Evolutionary conservation across 2,113 vertebrate species (phyloP), one percentile per base, ranked within the genome.

Genomic region (Anoura caudifer): DNA sequence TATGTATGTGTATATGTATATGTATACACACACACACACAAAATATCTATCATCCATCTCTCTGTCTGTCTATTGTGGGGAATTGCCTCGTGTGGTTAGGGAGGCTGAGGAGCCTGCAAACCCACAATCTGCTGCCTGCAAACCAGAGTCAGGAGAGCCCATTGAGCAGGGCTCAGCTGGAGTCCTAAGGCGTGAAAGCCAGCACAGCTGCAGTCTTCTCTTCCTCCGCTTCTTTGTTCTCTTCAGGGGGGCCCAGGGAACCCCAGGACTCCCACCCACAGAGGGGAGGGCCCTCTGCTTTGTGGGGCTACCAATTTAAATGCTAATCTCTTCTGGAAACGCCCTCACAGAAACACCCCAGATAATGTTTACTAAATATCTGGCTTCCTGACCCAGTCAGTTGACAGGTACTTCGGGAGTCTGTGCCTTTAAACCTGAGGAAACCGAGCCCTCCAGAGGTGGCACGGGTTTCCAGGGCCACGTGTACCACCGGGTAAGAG

Each of bases 401-500:
- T 41, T 47, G 65, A 19, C 41, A 61, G n/a, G 2, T 50, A 38
- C 33, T 31, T 70, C 63, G 70, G 2, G 31, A 61, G 59, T 10
- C 26, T 81, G 63, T 80, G 22, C 79, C 33, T 73, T 79, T 77
- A n/a, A 43, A 80, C 26, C 0, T 5, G 22, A 81, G 38, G 45
- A 36, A 31, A 12, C 12, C 0, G 4, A 67, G 36, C 63, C 24
- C 54, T 6, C 16, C n/a, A 61, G n/a, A 93, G 38, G 17, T 15
- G 8, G n/a, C 17, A 2, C 13, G 2, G 0, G 54, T 75, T 10
- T 16, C n/a, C 31, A 5, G 47, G 36, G 26, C 22, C 17, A 7
- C 14, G 13, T 0, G 5, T 7, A 1, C 11, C 3, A 26, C 13
- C 17, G 28, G 36, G 33, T 19, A 8, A 63, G 28, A 6, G 26